Evolutionary conservation across 2,797 vertebrate species (phyloP).

Genomic region (Hapalemur alaotrensis): DNA sequence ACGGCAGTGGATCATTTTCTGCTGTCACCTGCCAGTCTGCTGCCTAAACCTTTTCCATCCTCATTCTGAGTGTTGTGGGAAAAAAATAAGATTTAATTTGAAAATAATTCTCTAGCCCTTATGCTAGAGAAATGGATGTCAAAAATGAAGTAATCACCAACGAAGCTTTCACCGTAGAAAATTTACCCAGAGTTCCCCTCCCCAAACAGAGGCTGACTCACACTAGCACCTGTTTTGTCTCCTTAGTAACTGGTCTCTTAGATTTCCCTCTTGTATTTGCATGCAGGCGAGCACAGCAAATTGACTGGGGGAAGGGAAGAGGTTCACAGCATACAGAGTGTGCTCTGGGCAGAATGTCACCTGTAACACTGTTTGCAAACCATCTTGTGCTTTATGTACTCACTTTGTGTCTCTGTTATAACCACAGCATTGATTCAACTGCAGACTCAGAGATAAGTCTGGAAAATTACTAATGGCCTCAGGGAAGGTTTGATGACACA

Average conservation of each 20-base stretch:
- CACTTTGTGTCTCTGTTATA: conserved; percentile 29
- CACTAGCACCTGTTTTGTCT: conserved; percentile 83
- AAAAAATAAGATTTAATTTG: conserved; percentile 44
- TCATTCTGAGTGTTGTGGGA: neutral
- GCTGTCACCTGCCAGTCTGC: conserved; percentile 22
- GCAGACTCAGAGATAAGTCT: conserved; percentile 39
- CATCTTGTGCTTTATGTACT: neutral
- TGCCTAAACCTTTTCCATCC: neutral
- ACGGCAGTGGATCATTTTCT: neutral
- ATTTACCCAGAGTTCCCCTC: conserved; percentile 70
- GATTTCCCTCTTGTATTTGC: conserved; percentile 79
- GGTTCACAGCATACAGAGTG: neutral
- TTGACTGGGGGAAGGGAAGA: conserved; percentile 68
- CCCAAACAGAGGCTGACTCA: conserved; percentile 80
- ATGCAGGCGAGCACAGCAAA: conserved; percentile 74
- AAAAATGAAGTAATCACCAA: conserved; percentile 63
- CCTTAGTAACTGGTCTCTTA: conserved; percentile 85
- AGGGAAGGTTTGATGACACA: conserved; percentile 49
- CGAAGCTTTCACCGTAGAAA: conserved; percentile 68
- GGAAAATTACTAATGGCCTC: conserved; percentile 72
- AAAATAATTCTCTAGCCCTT: conserved; percentile 59
- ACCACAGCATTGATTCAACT: neutral
- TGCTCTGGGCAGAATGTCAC: conserved; percentile 24
- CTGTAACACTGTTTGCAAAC: conserved; percentile 54
- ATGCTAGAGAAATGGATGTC: conserved; percentile 59